Conservation (phyloP, 2,888 invertebrate species). For the Malthinus seriepunctatus region DNA sequence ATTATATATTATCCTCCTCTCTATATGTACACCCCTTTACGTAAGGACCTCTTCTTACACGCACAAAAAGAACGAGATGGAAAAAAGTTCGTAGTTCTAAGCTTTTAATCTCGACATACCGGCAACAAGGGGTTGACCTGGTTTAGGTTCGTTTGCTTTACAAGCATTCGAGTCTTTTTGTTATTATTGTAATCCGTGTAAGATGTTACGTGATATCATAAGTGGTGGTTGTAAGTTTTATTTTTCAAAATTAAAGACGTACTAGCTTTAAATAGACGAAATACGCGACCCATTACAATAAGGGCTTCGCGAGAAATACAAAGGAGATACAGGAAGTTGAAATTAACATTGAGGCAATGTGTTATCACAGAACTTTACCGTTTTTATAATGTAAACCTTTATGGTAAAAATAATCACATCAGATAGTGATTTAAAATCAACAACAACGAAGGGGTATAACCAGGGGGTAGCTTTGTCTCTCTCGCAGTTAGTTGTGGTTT, state of each 20-base stretch:
- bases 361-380: no score
- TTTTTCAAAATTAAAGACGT: conserved; percentile 18
- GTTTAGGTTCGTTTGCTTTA: conserved; percentile 21
- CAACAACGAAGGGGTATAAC: no score
- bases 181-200: conserved; percentile 26
- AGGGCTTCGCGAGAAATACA: no score
- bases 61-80: background rate
- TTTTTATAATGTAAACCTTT: no score
- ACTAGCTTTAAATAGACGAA: no score
- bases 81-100: background rate
- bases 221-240: conserved; percentile 27
- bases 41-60: conserved; percentile 4
- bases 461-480: no score
- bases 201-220: conserved; percentile 28
- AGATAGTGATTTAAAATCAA: no score
- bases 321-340: no score
- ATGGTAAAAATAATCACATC: no score
- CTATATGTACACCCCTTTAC: conserved; percentile 4
- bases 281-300: no score
- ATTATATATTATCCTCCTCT: background rate
- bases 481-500: no score
- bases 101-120: conserved; percentile 2
- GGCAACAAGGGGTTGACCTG: conserved; percentile 17
- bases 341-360: no score
- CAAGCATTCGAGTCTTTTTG: conserved; percentile 23